These are phyloP conservation scores for Meteorus sp. DNA, from an alignment of 1,140 invertebrate species.

Conservation along the genomic window DNA sequence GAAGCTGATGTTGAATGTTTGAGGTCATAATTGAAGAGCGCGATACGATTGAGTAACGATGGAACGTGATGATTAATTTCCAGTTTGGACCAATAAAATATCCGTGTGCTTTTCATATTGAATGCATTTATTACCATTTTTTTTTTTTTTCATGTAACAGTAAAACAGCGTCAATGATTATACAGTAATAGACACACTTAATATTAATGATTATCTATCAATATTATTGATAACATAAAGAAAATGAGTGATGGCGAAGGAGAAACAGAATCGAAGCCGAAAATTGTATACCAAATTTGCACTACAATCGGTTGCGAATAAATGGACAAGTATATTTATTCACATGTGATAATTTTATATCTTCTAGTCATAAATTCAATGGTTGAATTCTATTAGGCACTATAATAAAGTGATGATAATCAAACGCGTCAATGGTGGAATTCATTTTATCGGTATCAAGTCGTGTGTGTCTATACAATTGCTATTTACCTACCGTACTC, in stretches of 20 bases:
- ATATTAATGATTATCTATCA: conserved; percentile 14
- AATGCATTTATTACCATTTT: conserved; percentile 21
- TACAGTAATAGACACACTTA: conserved; percentile 17
- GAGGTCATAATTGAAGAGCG: conserved; percentile 9
- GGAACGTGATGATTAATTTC: not conserved
- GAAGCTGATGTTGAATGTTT: conserved; percentile 43
- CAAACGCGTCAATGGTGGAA: too few relatives aligned
- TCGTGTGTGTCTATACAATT: conserved; percentile 8
- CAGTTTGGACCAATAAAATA: too few relatives aligned
- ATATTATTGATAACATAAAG: conserved; percentile 1
- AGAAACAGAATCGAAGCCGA: not conserved
- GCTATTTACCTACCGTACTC: conserved; percentile 8
- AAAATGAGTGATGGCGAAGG: not conserved
- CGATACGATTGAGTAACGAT: too few relatives aligned
- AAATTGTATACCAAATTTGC: not conserved
- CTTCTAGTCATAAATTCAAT: not conserved
- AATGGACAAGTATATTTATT: conserved; percentile 18
- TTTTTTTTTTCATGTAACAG: conserved; percentile 13
- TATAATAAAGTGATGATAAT: too few relatives aligned
- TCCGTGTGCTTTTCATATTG: conserved; percentile 9
- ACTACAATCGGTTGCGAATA: not conserved
- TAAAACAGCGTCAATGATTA: conserved; percentile 11
- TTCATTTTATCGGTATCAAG: not conserved
- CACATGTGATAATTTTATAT: conserved; percentile 13
- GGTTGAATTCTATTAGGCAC: too few relatives aligned